Percentiles rank a stretch among this genome's conserved stretches.
phyloP scores from a whole-genome alignment of 2,113 vertebrate genomes.

The mouse (Mus musculus) region DNA sequence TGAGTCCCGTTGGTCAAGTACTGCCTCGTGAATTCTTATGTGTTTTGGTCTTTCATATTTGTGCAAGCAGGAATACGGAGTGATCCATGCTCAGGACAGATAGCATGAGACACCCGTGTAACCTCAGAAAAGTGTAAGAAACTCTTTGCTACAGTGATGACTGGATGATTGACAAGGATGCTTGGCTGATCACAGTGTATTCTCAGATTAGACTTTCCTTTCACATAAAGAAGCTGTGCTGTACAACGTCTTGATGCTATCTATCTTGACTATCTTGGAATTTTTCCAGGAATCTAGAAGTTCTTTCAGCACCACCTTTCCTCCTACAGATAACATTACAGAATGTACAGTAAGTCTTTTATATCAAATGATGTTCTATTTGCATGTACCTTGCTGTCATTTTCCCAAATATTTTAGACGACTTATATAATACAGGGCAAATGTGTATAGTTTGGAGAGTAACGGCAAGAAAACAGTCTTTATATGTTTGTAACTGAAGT shows the following conservation, averaged over 20 bases:
- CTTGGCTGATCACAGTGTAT: background rate
- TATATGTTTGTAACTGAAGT: background rate
- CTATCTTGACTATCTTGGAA: background rate
- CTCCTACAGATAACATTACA: background rate
- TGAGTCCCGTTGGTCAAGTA: background rate
- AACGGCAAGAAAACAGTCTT: background rate
- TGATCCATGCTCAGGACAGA: background rate
- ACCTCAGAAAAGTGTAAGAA: background rate
- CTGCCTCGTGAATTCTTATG: background rate
- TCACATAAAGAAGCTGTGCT: background rate
- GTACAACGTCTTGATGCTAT: background rate
- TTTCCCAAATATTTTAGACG: background rate
- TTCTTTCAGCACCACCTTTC: background rate
- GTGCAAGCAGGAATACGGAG: background rate
- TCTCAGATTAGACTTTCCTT: background rate
- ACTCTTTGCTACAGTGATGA: background rate
- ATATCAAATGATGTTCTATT: background rate
- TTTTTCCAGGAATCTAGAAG: background rate
- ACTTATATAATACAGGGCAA: background rate
- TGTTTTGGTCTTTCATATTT: background rate
- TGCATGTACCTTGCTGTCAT: background rate
- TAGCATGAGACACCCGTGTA: background rate
- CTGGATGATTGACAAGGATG: background rate
- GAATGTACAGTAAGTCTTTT: background rate
- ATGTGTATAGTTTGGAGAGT: background rate